Conservation (phyloP, 2,888 invertebrate genomes). For the Margaritifera margaritifera region DNA sequence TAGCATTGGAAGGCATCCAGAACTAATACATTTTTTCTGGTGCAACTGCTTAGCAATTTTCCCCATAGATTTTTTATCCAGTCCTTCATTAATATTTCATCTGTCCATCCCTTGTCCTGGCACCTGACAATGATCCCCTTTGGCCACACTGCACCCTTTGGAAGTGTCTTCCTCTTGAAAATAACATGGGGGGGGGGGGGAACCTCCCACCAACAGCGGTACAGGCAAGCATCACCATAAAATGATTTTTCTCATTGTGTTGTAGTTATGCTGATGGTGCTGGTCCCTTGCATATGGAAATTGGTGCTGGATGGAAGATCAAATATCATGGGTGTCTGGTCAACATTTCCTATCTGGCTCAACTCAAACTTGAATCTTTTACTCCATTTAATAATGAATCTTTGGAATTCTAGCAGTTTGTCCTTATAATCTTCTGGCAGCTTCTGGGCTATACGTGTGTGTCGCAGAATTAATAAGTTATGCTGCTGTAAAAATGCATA, state of each 20-base stretch:
- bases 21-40: too few relatives aligned
- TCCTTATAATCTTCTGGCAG: constrained; percentile 2
- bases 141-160: neutral
- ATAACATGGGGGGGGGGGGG: too few relatives aligned
- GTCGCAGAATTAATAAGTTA: too few relatives aligned
- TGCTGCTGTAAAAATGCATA: too few relatives aligned
- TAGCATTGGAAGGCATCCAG: too few relatives aligned
- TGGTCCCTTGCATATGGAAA: constrained; percentile 6
- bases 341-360: constrained; percentile 20
- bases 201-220: neutral
- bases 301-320: constrained; percentile 17
- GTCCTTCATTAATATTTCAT: too few relatives aligned
- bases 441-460: constrained; percentile 2
- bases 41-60: too few relatives aligned
- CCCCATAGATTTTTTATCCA: too few relatives aligned
- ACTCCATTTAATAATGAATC: neutral
- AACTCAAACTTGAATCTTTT: constrained; percentile 5
- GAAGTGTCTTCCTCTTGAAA: constrained; percentile 3
- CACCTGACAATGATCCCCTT: too few relatives aligned
- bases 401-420: too few relatives aligned
- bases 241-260: constrained; percentile 27
- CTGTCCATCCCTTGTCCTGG: too few relatives aligned
- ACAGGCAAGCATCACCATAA: constrained; percentile 12
- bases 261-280: constrained; percentile 9
- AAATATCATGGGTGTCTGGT: constrained; percentile 21